phyloP scores from a whole-genome alignment of 1,140 invertebrate species.

The Cotesia glomerata region DNA sequence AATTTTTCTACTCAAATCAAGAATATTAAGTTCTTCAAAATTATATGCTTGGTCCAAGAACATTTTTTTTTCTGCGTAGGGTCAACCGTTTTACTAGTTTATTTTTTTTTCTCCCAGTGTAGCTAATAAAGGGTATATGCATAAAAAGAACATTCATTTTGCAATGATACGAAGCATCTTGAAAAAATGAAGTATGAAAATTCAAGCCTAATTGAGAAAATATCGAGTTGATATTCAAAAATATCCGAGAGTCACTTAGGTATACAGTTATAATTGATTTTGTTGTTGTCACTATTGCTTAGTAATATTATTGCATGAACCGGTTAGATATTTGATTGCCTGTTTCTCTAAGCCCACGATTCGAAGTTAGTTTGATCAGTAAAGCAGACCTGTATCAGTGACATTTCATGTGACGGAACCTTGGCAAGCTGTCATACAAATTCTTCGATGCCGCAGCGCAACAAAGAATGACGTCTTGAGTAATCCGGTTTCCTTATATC shows the following conservation, averaged over 20 bases:
- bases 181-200: not conserved
- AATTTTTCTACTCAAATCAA: too few relatives aligned
- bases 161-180: not conserved
- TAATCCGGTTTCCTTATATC: constrained; percentile 37
- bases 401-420: constrained; percentile 21
- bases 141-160: not conserved
- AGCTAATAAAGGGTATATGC: not conserved
- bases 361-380: not conserved
- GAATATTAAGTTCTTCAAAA: too few relatives aligned
- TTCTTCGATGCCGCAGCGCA: constrained; percentile 35
- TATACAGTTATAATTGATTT: not conserved
- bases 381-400: constrained; percentile 13
- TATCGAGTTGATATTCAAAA: not conserved
- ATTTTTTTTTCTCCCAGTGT: too few relatives aligned
- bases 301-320: not conserved
- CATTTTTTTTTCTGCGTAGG: too few relatives aligned
- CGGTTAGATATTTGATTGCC: constrained; percentile 19
- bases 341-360: constrained; percentile 25
- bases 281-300: not conserved
- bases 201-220: not conserved
- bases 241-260: not conserved
- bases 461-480: constrained; percentile 29
- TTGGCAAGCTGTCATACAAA: constrained; percentile 37
- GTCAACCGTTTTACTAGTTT: too few relatives aligned
- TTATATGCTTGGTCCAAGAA: too few relatives aligned